phyloP scores from a whole-genome alignment of 2,888 invertebrate genomes.

The Lepidochrysops patricia region DNA sequence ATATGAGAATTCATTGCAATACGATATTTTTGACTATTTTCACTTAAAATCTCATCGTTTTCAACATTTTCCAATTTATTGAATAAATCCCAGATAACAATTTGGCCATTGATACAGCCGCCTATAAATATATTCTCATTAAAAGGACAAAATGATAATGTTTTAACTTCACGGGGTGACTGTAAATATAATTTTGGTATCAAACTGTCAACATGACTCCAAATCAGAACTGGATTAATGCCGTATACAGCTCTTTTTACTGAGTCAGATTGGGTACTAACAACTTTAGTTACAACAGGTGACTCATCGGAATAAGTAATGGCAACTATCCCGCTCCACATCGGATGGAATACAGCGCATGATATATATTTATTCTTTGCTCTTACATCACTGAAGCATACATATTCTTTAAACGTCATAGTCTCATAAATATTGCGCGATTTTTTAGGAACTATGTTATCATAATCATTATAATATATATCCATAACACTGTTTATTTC shows the following conservation, averaged over 20 bases:
- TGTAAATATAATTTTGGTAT: conserved; percentile 81
- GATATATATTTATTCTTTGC: conserved; percentile 80
- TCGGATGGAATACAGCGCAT: conserved; percentile 80
- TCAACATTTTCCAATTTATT: conserved; percentile 78
- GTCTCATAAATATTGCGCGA: conserved; percentile 43
- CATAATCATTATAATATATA: conserved; percentile 78
- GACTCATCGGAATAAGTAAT: conserved; percentile 78
- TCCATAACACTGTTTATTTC: conserved; percentile 71
- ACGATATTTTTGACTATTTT: conserved; percentile 77
- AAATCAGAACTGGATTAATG: conserved; percentile 79
- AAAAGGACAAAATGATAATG: conserved; percentile 79
- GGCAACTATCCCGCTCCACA: conserved; percentile 79
- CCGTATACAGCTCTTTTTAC: conserved; percentile 75
- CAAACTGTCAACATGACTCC: conserved; percentile 83
- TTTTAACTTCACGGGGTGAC: conserved; percentile 78
- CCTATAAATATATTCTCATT: conserved; percentile 81
- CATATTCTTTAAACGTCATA: conserved; percentile 66
- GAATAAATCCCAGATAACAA: conserved; percentile 81
- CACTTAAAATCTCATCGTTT: conserved; percentile 74
- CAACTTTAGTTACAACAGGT: conserved; percentile 56
- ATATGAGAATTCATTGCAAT: conserved; percentile 76
- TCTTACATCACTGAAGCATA: conserved; percentile 79
- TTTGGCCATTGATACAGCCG: conserved; percentile 82
- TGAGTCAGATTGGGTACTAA: conserved; percentile 53
- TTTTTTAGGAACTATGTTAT: conserved; percentile 54